These are phyloP conservation scores for Anoplophora glabripennis DNA, from an alignment of 1,140 invertebrate genomes.

Conservation along the genomic window DNA sequence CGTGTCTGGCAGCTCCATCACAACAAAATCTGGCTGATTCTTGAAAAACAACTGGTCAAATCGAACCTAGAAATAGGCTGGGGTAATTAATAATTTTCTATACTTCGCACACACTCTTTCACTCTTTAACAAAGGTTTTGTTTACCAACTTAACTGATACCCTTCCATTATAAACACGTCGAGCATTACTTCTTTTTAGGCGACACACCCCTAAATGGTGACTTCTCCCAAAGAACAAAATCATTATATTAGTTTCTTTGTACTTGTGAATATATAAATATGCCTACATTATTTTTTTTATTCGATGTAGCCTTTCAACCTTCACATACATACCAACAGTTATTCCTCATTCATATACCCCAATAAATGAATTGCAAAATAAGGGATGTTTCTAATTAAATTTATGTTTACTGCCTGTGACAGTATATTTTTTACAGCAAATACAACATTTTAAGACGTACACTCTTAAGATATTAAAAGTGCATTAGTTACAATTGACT, in stretches of 20 bases:
- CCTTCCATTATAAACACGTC: background rate
- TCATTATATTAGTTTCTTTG: constrained; percentile 39
- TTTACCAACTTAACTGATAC: constrained; percentile 9
- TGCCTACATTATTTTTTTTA: constrained; percentile 3
- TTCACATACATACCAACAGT: constrained; percentile 19
- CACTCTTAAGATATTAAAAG: no score
- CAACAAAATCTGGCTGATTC: constrained; percentile 33
- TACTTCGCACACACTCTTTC: constrained; percentile 50
- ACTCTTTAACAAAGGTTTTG: constrained; percentile 28
- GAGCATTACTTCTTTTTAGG: constrained; percentile 23
- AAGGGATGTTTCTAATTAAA: background rate
- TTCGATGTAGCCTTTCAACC: constrained; percentile 2
- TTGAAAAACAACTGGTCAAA: constrained; percentile 42
- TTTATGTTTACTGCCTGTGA: background rate
- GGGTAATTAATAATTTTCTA: constrained; percentile 57
- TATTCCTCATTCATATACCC: constrained; percentile 38
- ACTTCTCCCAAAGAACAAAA: constrained; percentile 42
- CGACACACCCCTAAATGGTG: constrained; percentile 36
- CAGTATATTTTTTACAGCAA: no score
- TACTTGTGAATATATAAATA: constrained; percentile 20
- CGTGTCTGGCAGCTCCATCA: constrained; percentile 38
- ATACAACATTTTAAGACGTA: no score
- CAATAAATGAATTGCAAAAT: constrained; percentile 24
- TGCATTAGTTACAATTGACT: no score
- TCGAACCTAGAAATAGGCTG: constrained; percentile 53